These are phyloP conservation scores for Drosophila anomalata DNA, from an alignment of 2,888 invertebrate genomes.

Conservation along the genomic window DNA sequence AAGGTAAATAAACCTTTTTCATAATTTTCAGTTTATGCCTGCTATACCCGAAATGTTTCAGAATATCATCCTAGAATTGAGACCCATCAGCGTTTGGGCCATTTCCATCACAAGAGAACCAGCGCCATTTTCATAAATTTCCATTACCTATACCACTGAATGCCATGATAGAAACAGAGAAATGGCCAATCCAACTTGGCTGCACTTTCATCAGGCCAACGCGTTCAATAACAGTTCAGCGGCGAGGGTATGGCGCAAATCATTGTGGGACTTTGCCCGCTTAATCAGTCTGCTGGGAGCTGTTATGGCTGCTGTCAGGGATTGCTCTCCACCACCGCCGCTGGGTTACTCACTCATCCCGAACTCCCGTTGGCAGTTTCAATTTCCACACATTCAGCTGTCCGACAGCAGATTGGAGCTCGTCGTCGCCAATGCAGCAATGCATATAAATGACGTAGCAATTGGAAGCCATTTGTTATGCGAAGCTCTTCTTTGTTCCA, in stretches of 20 bases:
- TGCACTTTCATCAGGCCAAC: conserved; percentile 33
- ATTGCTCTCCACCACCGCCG: conserved; percentile 25
- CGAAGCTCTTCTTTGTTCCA: conserved; percentile 36
- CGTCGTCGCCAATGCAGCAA: conserved; percentile 50
- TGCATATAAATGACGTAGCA: conserved; percentile 69
- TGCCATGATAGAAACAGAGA: conserved; percentile 9
- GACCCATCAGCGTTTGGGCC: conserved; percentile 11
- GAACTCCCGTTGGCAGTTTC: conserved; percentile 57
- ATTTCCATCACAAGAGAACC: conserved; percentile 17
- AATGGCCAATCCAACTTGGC: conserved; percentile 4
- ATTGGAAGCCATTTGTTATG: conserved; percentile 58
- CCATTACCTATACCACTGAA: conserved; percentile 22
- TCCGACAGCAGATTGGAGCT: conserved; percentile 15
- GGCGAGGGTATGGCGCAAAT: conserved; percentile 37
- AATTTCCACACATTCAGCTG: conserved; percentile 62
- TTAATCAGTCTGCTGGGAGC: conserved; percentile 62
- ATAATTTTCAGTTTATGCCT: conserved; percentile 17
- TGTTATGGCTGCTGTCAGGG: conserved; percentile 43
- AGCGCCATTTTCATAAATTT: conserved; percentile 31
- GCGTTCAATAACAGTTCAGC: conserved; percentile 23
- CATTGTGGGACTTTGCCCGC: conserved; percentile 33
- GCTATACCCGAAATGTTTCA: neutral
- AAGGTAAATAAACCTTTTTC: conserved; percentile 13
- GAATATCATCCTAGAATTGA: conserved; percentile 7
- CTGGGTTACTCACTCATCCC: conserved; percentile 15